phyloP scores from a whole-genome alignment of 2,888 invertebrate species.

The Drosophila rellima region DNA sequence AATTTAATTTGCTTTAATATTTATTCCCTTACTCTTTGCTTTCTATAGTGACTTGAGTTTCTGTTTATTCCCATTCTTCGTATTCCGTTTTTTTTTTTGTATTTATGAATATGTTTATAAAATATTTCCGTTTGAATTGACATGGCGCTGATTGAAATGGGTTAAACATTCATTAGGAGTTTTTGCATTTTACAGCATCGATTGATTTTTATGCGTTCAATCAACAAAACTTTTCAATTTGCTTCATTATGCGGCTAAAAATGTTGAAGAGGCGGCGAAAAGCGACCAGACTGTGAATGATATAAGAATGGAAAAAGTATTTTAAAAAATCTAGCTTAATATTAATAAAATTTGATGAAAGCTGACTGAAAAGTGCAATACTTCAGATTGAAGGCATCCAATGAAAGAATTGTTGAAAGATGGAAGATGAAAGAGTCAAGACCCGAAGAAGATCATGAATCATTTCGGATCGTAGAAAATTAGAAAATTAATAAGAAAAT shows the following conservation, averaged over 20 bases:
- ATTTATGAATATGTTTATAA: constrained; percentile 73
- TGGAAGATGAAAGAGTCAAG: not conserved
- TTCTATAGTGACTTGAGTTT: constrained; percentile 7
- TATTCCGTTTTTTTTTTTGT: constrained; percentile 17
- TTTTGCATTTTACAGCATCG: constrained; percentile 35
- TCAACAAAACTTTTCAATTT: constrained; percentile 48
- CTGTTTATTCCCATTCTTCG: constrained; percentile 15
- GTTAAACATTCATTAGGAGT: constrained; percentile 56
- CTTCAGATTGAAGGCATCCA: not conserved
- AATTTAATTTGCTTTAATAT: constrained; percentile 76
- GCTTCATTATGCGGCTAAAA: constrained; percentile 6
- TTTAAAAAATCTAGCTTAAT: not conserved
- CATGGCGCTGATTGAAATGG: constrained; percentile 72
- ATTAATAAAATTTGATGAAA: not conserved
- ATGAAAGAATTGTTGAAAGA: constrained; percentile 4
- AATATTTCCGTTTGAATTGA: constrained; percentile 77
- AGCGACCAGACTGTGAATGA: not conserved
- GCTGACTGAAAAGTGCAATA: constrained; percentile 1
- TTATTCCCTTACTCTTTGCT: constrained; percentile 25
- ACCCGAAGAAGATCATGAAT: not conserved
- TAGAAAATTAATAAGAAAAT: not conserved
- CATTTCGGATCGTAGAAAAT: constrained; percentile 1
- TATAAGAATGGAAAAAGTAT: not conserved
- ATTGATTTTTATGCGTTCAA: constrained; percentile 60
- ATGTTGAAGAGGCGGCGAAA: not conserved